Conservation (phyloP, 2,113 vertebrate species). For the Psilopogon haemacephalus region DNA sequence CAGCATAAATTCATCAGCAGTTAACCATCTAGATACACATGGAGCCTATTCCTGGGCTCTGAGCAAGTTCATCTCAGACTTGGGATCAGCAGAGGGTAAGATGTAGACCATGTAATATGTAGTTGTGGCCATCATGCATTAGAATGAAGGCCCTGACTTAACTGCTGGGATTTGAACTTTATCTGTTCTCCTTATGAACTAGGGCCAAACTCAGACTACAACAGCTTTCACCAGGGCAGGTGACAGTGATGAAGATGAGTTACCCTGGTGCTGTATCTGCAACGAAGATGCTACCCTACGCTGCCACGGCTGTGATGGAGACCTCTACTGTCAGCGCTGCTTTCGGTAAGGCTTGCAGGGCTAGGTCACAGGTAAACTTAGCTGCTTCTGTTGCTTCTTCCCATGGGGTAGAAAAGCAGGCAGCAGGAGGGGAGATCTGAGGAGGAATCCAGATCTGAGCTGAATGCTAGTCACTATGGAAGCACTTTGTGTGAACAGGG, state of each 20-base stretch:
- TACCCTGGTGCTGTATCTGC: constrained; percentile 98
- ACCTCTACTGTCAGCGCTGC: constrained; percentile 92
- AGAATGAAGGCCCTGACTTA: neutral
- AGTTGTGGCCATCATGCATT: neutral
- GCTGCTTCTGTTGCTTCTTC: neutral
- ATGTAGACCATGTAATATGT: neutral
- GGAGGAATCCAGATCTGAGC: neutral
- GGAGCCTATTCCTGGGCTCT: neutral
- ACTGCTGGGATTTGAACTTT: neutral
- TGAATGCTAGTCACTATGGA: neutral
- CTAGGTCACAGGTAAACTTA: neutral
- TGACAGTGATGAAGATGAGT: constrained; percentile 84
- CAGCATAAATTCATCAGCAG: neutral
- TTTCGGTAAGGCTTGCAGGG: constrained; percentile 80
- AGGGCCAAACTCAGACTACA: constrained; percentile 16
- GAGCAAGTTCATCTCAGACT: neutral
- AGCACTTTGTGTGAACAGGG: neutral
- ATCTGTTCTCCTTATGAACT: neutral
- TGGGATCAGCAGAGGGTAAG: neutral
- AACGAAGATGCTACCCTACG: constrained; percentile 87
- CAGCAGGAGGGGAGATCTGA: neutral
- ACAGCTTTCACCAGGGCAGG: constrained; percentile 34
- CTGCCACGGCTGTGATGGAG: constrained; percentile 88
- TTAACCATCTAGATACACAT: neutral
- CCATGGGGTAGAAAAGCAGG: neutral